Conservation (phyloP, 2,888 invertebrate genomes). For the Caenorhabditis parvicauda region DNA sequence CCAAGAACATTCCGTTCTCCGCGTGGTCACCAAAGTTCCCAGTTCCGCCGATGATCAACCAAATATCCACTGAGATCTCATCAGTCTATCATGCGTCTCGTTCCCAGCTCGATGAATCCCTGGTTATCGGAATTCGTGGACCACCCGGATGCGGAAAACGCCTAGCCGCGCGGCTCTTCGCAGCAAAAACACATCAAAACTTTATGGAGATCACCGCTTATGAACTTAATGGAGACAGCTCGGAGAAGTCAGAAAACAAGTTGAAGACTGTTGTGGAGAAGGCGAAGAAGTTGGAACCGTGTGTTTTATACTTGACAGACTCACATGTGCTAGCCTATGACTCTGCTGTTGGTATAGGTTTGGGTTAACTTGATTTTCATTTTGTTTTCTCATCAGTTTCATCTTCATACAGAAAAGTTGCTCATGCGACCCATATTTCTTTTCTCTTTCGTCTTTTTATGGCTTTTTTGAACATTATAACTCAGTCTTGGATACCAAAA, state of each 20-base stretch:
- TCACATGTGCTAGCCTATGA: constrained; percentile 36
- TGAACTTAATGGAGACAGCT: constrained; percentile 43
- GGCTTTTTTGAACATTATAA: too few species aligned
- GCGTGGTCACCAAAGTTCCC: too few species aligned
- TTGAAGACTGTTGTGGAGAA: constrained; percentile 28
- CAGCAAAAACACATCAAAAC: constrained; percentile 31
- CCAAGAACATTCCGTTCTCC: too few species aligned
- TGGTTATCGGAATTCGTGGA: constrained; percentile 31
- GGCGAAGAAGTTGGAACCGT: constrained; percentile 18
- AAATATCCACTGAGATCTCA: too few species aligned
- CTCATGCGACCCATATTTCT: neutral
- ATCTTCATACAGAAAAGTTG: neutral
- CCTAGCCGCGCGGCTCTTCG: constrained; percentile 23
- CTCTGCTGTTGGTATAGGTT: constrained; percentile 25
- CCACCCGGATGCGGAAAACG: constrained; percentile 39
- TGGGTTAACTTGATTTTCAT: neutral
- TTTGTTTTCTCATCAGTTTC: too few species aligned
- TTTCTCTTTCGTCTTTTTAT: neutral
- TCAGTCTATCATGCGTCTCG: too few species aligned
- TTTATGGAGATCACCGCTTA: constrained; percentile 38
- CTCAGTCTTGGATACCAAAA: too few species aligned
- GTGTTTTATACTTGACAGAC: constrained; percentile 32
- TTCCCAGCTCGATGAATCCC: neutral
- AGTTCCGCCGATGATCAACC: too few species aligned
- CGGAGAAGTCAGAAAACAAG: constrained; percentile 31